Base-by-base conservation (phyloP, 1,140 invertebrate species). In the Planococcus citri region DNA sequence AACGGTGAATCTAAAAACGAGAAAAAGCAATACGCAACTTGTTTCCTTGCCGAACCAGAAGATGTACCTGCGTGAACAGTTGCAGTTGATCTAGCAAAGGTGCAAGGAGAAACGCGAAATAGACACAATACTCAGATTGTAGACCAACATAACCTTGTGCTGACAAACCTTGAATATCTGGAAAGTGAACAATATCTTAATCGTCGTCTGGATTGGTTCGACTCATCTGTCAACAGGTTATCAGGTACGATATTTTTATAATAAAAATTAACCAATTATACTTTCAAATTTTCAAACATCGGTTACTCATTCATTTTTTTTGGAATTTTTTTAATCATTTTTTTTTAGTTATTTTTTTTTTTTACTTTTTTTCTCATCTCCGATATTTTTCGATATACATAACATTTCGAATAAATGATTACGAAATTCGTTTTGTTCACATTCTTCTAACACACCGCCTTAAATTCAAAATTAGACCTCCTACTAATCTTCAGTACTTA, bases 1-100 rank as follows among this genome's bases (percentile, higher is more conserved):
- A 51, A 51, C 41, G 41, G 41, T 51, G 41, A 51, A 51, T 51
- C n/a, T 51, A n/a, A 51, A 51, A 51, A 51, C 41, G n/a, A 51
- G 41, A n/a, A 51, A 51, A 51, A n/a, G 41, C 41, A 51, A 37
- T 37, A 37, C 33, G 33, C 17, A 17, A 17, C 41, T 51, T 51
- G 41, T 17, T 51, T 51, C 41, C 41, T 51, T n/a, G 12, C 41
- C 41, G 41, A 51, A 51, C 41, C 17, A 51, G 41, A 20, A 51
- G 17, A 51, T 51, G 41, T 51, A 51, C 41, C 41, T 4, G 41
- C 17, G 41, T n/a, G 41, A 51, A 51, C 41, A 51, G 41, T 51
- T 51, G 41, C 41, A 51, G 41, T 51, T 51, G 41, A 20, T 51
- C n/a, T 51, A 33, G 29, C 29, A 6, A 51, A 51, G 41, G 41